A percentile compares a stretch with the other conserved stretches of the same genome.
Evolutionary conservation across 2,797 vertebrate species (phyloP).

Genomic region (Peromyscus melanophrys): DNA sequence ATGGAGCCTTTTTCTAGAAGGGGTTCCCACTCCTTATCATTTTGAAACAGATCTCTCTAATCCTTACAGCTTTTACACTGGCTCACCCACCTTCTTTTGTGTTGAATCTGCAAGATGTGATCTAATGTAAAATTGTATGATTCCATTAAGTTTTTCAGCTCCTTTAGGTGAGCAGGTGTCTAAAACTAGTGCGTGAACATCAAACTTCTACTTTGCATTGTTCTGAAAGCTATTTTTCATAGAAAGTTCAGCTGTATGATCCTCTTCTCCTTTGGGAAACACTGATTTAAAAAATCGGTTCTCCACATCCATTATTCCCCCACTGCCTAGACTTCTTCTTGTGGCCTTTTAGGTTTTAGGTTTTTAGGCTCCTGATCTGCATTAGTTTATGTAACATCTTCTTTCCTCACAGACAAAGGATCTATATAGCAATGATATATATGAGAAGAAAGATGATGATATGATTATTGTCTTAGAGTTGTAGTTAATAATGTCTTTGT

Average conservation of each 20-base stretch:
- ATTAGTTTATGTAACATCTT: slow-evolving; percentile 58
- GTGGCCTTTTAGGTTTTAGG: background rate
- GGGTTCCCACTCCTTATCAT: background rate
- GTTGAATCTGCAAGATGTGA: slow-evolving; percentile 32
- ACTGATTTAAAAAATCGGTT: slow-evolving; percentile 55
- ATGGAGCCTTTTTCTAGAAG: background rate
- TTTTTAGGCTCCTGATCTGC: slow-evolving; percentile 46
- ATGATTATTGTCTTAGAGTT: slow-evolving; percentile 57
- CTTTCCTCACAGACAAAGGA: slow-evolving; percentile 49
- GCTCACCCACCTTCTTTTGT: background rate
- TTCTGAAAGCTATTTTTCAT: slow-evolving; percentile 60
- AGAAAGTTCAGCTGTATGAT: background rate
- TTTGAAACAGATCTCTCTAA: background rate
- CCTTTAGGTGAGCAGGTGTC: slow-evolving; percentile 51
- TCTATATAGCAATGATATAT: slow-evolving; percentile 46
- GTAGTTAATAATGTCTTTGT: slow-evolving; percentile 63
- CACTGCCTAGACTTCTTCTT: background rate
- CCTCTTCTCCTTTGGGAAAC: background rate
- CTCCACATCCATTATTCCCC: slow-evolving; percentile 37
- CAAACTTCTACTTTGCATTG: slow-evolving; percentile 53
- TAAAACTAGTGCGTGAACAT: slow-evolving; percentile 34
- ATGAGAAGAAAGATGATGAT: slow-evolving; percentile 60
- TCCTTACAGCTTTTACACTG: background rate
- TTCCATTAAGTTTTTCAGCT: background rate
- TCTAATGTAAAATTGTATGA: background rate